Percentiles rank a stretch among this genome's conserved stretches.
phyloP scores from a whole-genome alignment of 2,888 invertebrate genomes.

The Pandemis cinnamomeana region DNA sequence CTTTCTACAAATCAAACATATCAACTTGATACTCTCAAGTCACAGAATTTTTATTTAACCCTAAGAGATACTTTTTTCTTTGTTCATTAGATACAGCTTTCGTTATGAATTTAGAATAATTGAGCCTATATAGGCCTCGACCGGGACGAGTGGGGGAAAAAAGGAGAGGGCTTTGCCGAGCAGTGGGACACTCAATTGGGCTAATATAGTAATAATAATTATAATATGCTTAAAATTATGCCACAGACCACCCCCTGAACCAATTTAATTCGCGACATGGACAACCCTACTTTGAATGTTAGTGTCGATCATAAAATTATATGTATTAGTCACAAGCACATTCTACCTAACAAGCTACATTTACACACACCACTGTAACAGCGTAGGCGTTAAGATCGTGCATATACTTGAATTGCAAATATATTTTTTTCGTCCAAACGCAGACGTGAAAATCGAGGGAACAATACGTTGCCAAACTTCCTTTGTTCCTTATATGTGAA shows the following conservation, averaged over 20 bases:
- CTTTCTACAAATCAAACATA: no score
- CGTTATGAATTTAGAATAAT: no score
- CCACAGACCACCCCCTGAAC: not conserved
- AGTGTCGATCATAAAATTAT: conserved; percentile 20
- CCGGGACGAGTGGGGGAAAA: not conserved
- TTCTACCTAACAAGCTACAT: conserved; percentile 1
- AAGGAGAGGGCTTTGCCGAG: not conserved
- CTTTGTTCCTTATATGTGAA: conserved; percentile 76
- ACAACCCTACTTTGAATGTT: not conserved
- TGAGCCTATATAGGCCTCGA: no score
- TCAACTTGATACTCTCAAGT: no score
- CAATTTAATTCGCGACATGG: not conserved
- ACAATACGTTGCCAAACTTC: conserved; percentile 79
- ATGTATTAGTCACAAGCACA: conserved; percentile 10
- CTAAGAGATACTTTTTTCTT: no score
- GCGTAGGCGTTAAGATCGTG: conserved; percentile 60
- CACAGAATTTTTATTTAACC: no score
- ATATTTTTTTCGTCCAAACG: conserved; percentile 63
- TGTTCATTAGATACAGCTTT: no score
- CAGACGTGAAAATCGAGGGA: conserved; percentile 64
- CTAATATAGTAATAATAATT: no score
- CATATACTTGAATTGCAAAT: conserved; percentile 67
- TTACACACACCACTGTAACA: conserved; percentile 20
- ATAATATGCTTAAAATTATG: not conserved
- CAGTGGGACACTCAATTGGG: no score